Percentiles rank a stretch among this genome's conserved stretches.
Evolutionary conservation across 2,797 vertebrate genomes (phyloP).

Genomic region (Carduelis carduelis): DNA sequence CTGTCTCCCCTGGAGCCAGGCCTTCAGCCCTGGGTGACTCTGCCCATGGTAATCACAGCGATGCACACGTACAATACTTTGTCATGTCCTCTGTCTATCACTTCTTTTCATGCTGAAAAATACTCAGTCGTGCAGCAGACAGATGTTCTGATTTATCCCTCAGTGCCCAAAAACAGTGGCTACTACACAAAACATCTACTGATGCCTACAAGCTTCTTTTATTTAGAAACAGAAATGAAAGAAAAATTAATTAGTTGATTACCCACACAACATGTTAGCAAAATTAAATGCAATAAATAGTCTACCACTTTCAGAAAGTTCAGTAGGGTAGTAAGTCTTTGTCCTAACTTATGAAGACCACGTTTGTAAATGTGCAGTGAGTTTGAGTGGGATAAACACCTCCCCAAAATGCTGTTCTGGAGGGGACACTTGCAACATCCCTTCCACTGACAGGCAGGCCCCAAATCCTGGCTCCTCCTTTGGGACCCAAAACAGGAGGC

Average conservation of each 20-base stretch:
- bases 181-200: neutral
- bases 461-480: neutral
- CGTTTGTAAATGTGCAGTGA: neutral
- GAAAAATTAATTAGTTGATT: neutral
- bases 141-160: neutral
- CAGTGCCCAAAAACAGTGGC: neutral
- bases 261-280: neutral
- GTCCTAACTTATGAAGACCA: neutral
- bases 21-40: neutral
- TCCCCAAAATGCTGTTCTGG: neutral
- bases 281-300: neutral
- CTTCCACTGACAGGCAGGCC: neutral
- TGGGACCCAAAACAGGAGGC: rapidly evolving
- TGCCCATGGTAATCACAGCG: neutral
- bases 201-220: neutral
- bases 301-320: neutral
- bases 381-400: neutral
- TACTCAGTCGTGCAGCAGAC: neutral
- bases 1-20: neutral
- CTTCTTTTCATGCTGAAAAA: neutral
- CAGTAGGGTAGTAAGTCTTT: neutral
- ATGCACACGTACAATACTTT: rapidly evolving
- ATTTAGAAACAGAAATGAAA: neutral
- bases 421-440: neutral
- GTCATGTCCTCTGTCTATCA: neutral